These are phyloP conservation scores for Drosophila robusta DNA, from an alignment of 2,888 invertebrate genomes.

Conservation along the genomic window DNA sequence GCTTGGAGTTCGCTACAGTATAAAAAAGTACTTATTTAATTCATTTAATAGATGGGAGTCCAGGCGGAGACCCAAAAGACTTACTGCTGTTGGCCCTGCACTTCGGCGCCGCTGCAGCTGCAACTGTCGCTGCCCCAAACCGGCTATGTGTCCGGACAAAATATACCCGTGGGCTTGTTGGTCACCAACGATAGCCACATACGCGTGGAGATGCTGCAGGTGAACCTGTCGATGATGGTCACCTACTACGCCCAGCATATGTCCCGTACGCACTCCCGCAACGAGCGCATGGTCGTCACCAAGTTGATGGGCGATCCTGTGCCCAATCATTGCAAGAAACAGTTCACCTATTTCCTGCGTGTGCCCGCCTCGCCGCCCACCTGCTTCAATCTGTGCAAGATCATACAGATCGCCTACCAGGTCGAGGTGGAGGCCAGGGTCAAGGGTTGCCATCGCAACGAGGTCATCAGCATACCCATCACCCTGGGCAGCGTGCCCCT, in stretches of 20 bases:
- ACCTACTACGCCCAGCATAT: conserved; percentile 59
- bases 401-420: conserved; percentile 79
- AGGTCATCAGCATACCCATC: conserved; percentile 70
- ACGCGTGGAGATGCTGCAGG: conserved; percentile 80
- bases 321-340: conserved; percentile 65
- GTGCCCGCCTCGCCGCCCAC: conserved; percentile 83
- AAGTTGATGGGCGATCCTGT: conserved; percentile 70
- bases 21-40: background rate
- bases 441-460: conserved; percentile 70
- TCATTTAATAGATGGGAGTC: conserved; percentile 62
- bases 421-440: conserved; percentile 77
- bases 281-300: conserved; percentile 65
- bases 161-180: conserved; percentile 82
- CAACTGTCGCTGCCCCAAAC: conserved; percentile 73
- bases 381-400: conserved; percentile 70
- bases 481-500: conserved; percentile 83
- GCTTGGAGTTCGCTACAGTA: background rate
- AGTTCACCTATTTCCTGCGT: conserved; percentile 66
- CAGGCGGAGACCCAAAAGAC: conserved; percentile 65
- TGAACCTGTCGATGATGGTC: conserved; percentile 74
- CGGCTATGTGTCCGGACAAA: conserved; percentile 82
- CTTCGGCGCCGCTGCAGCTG: conserved; percentile 72
- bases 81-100: conserved; percentile 81
- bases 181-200: conserved; percentile 87
- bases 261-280: conserved; percentile 28